A percentile compares a stretch with the other conserved stretches of the same genome.
phyloP scores from a whole-genome alignment of 2,888 invertebrate species.

The Campoplex capitator region DNA sequence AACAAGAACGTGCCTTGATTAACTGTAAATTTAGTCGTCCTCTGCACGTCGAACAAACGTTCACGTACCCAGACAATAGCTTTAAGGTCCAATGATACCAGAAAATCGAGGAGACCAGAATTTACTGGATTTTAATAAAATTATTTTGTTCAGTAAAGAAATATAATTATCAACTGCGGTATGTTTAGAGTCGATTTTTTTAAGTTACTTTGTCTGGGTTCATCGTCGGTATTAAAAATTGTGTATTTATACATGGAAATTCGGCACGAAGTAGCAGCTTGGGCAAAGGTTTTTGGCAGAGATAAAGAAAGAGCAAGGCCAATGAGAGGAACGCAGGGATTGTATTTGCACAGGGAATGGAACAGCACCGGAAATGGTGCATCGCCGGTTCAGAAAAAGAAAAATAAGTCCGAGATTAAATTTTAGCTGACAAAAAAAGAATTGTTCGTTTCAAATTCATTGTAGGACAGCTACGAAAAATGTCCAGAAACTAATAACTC shows the following conservation, averaged over 20 bases:
- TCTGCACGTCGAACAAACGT: slow-evolving; percentile 15
- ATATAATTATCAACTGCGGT: background rate
- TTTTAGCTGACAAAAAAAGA: slow-evolving; percentile 5
- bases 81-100: background rate
- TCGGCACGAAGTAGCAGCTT: slow-evolving; percentile 19
- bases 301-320: slow-evolving; percentile 19
- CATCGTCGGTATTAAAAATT: slow-evolving; percentile 8
- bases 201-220: background rate
- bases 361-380: slow-evolving; percentile 25
- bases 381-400: background rate
- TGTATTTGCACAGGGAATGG: slow-evolving; percentile 37
- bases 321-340: slow-evolving; percentile 23
- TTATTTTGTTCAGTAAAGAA: background rate
- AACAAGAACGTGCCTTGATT: slow-evolving; percentile 18
- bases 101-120: background rate
- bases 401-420: slow-evolving; percentile 11
- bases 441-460: background rate
- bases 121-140: background rate
- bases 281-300: slow-evolving; percentile 16
- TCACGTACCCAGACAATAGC: slow-evolving; percentile 14
- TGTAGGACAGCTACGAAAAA: background rate
- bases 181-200: background rate
- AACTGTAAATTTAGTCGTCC: background rate
- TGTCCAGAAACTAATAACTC: background rate
- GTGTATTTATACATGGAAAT: background rate